Evolutionary conservation across 2,113 vertebrate species (phyloP).

Genomic region (Vidua macroura): DNA sequence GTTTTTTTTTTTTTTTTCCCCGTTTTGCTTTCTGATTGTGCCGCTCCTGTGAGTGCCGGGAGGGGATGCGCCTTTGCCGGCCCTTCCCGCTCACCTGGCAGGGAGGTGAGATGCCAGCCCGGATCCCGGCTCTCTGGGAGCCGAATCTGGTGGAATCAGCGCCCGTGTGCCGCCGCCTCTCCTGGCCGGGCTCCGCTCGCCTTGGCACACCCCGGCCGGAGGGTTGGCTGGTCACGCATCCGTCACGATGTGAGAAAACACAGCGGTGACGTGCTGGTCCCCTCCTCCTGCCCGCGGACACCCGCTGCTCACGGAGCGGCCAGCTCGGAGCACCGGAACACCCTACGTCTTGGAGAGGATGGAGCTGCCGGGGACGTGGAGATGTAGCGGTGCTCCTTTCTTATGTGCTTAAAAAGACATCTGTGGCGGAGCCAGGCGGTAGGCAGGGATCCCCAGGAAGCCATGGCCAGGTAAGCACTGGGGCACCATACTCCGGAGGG

Average conservation of each 20-base stretch:
- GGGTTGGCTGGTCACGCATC: background rate
- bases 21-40: background rate
- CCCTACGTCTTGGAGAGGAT: accelerated
- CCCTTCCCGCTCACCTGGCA: background rate
- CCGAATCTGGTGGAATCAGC: background rate
- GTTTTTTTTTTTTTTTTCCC: background rate
- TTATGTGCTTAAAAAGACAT: background rate
- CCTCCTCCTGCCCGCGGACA: slow-evolving; percentile 2
- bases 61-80: accelerated
- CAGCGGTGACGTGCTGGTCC: background rate
- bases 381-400: background rate
- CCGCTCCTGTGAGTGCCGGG: background rate
- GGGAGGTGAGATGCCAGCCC: background rate
- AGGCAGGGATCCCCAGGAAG: background rate
- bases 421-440: background rate
- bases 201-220: background rate
- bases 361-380: background rate
- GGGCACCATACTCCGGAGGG: accelerated
- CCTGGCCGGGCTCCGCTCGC: background rate
- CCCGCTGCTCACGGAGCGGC: background rate
- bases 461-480: background rate
- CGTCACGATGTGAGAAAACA: background rate
- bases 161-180: background rate
- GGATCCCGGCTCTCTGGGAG: accelerated
- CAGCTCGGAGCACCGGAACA: background rate